Evolutionary conservation across 2,888 invertebrate species (phyloP).

Genomic region (Miltochrista miniata): DNA sequence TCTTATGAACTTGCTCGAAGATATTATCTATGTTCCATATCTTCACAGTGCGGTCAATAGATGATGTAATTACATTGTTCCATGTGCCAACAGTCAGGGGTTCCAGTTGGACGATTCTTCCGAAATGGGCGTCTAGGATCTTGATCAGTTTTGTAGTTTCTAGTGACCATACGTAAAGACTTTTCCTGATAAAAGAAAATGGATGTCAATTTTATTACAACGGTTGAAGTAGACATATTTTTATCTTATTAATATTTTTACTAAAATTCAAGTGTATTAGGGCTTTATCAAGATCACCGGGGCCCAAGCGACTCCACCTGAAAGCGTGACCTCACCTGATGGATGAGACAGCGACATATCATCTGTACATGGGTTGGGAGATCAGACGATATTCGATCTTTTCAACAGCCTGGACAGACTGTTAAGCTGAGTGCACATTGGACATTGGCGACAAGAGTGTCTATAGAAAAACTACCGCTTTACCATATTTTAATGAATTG

Average conservation of each 20-base stretch:
- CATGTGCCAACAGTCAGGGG: conserved; percentile 94
- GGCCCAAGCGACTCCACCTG: too few relatives aligned
- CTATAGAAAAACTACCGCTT: too few relatives aligned
- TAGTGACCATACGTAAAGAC: conserved; percentile 96
- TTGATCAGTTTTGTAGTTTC: conserved; percentile 92
- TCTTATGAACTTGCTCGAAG: conserved; percentile 98
- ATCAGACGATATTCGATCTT: too few relatives aligned
- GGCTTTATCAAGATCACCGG: too few relatives aligned
- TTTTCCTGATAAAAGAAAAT: conserved; percentile 86
- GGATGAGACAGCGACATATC: too few relatives aligned
- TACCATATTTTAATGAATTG: too few relatives aligned
- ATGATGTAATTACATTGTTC: conserved; percentile 98
- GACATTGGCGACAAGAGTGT: too few relatives aligned
- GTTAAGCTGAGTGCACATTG: too few relatives aligned
- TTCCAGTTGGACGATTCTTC: conserved; percentile 95
- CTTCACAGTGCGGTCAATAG: conserved; percentile 98
- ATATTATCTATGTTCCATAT: conserved; percentile 99
- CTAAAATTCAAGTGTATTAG: too few relatives aligned
- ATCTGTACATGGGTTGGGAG: too few relatives aligned
- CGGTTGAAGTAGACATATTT: background rate
- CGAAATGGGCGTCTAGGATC: conserved; percentile 98
- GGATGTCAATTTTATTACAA: background rate
- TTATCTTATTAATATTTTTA: background rate
- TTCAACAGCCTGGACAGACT: too few relatives aligned
- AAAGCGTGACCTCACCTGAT: too few relatives aligned